Evolutionary conservation across 2,888 invertebrate species (phyloP).

Genomic region (Eristalis pertinax): DNA sequence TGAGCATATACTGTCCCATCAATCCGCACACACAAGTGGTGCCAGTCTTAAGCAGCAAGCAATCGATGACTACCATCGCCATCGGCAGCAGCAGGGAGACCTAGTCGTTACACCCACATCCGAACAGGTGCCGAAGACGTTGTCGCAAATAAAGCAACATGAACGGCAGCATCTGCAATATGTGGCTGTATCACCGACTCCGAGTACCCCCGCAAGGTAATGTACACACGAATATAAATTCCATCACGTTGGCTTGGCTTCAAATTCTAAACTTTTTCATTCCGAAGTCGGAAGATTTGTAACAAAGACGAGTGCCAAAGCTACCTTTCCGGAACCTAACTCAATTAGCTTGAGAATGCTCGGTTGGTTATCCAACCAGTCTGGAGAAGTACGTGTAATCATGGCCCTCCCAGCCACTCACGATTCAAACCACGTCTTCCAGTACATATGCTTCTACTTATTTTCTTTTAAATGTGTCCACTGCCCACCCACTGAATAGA

Average conservation of each 20-base stretch:
- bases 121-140: conserved; percentile 46
- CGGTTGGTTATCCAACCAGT: background rate
- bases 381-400: no score
- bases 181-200: conserved; percentile 29
- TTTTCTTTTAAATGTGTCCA: background rate
- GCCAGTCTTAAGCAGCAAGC: conserved; percentile 39
- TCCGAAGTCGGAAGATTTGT: background rate
- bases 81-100: conserved; percentile 54
- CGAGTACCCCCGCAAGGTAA: conserved; percentile 48
- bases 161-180: conserved; percentile 60
- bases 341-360: background rate
- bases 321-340: background rate
- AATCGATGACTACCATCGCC: conserved; percentile 51
- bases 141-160: conserved; percentile 56
- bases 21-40: conserved; percentile 33
- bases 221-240: background rate
- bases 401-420: no score
- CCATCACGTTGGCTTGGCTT: no score
- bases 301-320: no score
- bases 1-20: conserved; percentile 40
- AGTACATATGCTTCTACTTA: background rate
- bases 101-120: conserved; percentile 39
- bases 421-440: background rate
- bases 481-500: background rate
- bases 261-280: background rate